Evolutionary conservation across 2,888 invertebrate genomes (phyloP), one percentile per base, ranked within the genome.

Genomic region (Dolomedes plantarius): DNA sequence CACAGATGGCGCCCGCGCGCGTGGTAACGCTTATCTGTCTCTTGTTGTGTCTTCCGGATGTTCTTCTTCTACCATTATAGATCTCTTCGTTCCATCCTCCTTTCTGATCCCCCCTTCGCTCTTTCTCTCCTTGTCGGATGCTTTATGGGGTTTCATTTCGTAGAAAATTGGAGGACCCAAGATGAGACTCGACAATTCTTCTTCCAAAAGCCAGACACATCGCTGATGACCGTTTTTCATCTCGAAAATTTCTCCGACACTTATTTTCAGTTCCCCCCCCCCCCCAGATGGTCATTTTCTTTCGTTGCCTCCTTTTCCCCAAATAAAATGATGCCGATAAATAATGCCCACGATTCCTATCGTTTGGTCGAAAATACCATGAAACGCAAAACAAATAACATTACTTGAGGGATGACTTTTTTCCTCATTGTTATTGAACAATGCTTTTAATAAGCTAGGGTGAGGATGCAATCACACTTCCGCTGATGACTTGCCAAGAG

Each of bases 141-240:
- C 83, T 83, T 83, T 83, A 83, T 83, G 83, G 76, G 83, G 75
- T 83, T 83, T 83, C 83, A 83, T 77, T 83, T 77, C 83, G 76
- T 76, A 76, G 83, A 83, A 83, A 83, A 83, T 83, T 83, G 83
- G 83, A 83, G 72, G 74, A 41, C 69, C 62, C 50, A 19, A 62
- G 81, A 81, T 74, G 81, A 82, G 82, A 75, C 68, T 75, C 74
- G 81, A 75, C 81, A 69, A 81, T 82, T 82, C 75, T 69, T 82
- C 75, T 77, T 69, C 64, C 64, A 39, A 74, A 75, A 81, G 68
- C 74, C 75, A 81, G 74, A 68, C 75, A 72, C 82, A 75, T 75
- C 71, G 68, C 46, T 82, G 82, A 82, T 82, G 75, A 82, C 75
- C 82, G 81, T 74, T 74, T 72, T 81, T 74, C 81, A 81, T 76